Evolutionary conservation across 2,797 vertebrate species (phyloP), one percentile per base, ranked within the genome.

Genomic region (Neosilurus hyrtlii): DNA sequence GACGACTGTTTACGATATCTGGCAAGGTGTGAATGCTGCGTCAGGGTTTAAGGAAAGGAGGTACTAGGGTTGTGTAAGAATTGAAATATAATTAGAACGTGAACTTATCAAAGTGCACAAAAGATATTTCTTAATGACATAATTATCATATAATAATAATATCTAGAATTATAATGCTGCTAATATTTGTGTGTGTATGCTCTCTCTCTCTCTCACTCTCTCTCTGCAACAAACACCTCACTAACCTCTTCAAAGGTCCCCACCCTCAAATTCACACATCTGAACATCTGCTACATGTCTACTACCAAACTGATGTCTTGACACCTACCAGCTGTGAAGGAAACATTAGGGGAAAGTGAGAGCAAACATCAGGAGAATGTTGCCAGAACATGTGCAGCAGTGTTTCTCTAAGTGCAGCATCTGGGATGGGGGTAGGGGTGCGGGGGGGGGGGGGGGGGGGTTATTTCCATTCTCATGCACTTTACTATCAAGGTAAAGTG

Each of bases 211-310:
- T 49, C 37, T 70, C 66, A 22, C 67, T 35, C 66, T 24, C 22
- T 72, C 70, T 26, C 49, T 54, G 15, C 49, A 35, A 26, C 22
- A 49, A 35, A 16, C 56, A 74, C 56, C 65, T 66, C 70, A 56
- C 35, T 54, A 61, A 51, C 43, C 66, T 59, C 65, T 52, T 71
- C 61, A 76, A 73, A 82, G 66, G 30, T 67, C 62, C 61, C 61
- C 61, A 63, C 61, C n/a, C n/a, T 22, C 26, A 15, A 26, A 68
- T 82, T 71, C 51, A 80, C 51, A 85, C 52, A 84, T 35, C 35
- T 12, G 43, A 82, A 82, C 83, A 87, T 85, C 82, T 82, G 83
- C 66, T 84, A 82, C 77, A 80, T 74, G 61, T 74, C 77, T 84
- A 59, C 43, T 12, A 9, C 68, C 18, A 11, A 82, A 66, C 76